Base-by-base conservation (phyloP, 2,888 invertebrate species). In the Opisthograptis luteolata region DNA sequence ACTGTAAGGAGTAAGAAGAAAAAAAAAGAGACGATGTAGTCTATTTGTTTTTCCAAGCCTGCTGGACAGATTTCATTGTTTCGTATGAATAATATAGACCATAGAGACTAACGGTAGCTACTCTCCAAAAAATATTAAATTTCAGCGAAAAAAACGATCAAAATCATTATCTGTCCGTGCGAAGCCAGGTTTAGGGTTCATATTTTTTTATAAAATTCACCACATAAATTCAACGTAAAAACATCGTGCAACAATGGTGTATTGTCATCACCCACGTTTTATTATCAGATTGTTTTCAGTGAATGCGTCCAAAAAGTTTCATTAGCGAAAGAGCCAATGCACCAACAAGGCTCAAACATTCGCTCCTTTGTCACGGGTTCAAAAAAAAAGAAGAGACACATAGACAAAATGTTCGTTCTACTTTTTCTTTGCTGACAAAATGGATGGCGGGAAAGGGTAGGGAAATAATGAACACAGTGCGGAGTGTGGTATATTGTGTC, bases 381-480 rank as follows among this genome's bases (percentile, higher is more conserved):
- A 32, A 51, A 52, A 61, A 56, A 59, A 57, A 66, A 64, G 68
- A 73, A 73, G 78, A 68, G n/a, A n/a, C n/a, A 77, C 74, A 75
- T 74, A 73, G 44, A 70, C 66, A 78, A 80, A 78, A 78, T 71
- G 73, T 77, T 73, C 73, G 81, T 67, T 79, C 84, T 69, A 82
- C 66, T 82, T 83, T 58, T 60, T 76, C 70, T 67, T 68, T 55
- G 55, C 65, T 66, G 64, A 63, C 61, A 70, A 70, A 77, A 77
- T 70, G 69, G 73, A 74, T 72, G 76, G 73, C 72, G 73, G 70
- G 70, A 74, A 78, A 77, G 79, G 84, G 79, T 78, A 75, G 73
- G 60, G 73, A 70, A 75, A 80, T 84, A 86, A 87, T 84, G 84
- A 84, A 85, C 74, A 76, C 61, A 51, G 52, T 42, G 42, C 53